phyloP scores from a whole-genome alignment of 2,113 vertebrate species.

The Neogale vison region DNA sequence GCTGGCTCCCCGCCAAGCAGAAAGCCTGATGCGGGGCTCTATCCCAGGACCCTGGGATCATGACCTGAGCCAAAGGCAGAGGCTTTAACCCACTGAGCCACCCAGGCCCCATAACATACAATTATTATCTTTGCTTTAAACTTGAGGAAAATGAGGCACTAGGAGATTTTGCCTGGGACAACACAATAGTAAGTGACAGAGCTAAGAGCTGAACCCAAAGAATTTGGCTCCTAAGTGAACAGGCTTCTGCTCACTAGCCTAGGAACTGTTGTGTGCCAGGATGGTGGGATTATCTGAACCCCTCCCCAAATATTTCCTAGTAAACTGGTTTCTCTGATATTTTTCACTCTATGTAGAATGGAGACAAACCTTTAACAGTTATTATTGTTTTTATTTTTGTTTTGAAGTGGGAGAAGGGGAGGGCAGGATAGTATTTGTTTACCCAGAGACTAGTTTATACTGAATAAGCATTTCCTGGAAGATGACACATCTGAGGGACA shows the following conservation, averaged over 20 bases:
- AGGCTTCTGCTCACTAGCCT: background rate
- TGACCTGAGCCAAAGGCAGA: too few relatives aligned
- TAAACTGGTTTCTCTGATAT: conserved; percentile 68
- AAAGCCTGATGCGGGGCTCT: too few relatives aligned
- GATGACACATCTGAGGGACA: background rate
- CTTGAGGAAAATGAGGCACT: background rate
- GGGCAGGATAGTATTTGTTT: background rate
- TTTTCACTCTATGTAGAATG: conserved; percentile 59
- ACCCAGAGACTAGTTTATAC: background rate
- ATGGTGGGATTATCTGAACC: background rate
- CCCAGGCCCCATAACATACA: background rate
- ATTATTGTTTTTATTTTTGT: conserved; percentile 16
- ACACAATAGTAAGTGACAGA: background rate
- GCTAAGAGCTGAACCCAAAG: background rate
- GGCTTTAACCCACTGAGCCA: too few relatives aligned
- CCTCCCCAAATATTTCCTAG: conserved; percentile 62
- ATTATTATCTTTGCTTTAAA: conserved; percentile 10
- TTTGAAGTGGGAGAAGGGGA: background rate
- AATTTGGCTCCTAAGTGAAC: background rate
- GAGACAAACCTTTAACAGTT: conserved; percentile 56
- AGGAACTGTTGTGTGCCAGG: background rate
- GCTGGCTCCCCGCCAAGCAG: too few relatives aligned
- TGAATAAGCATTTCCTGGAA: background rate
- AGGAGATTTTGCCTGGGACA: background rate
- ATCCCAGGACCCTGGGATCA: too few relatives aligned